Base-by-base conservation (phyloP, 2,113 vertebrate genomes). In the Brachionichthys hirsutus region DNA sequence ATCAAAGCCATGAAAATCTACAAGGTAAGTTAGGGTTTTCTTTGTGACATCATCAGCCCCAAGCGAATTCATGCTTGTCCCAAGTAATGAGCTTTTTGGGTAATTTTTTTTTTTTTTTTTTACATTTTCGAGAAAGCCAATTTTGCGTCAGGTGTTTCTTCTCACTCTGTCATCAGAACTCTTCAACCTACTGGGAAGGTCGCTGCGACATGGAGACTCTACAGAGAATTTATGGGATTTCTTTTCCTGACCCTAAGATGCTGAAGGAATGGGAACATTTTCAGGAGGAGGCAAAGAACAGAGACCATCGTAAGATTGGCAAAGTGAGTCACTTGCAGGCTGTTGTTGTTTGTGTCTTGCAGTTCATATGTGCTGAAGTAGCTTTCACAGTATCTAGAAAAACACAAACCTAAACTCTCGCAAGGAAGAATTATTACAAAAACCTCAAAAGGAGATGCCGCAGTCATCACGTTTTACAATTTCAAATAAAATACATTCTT, bases 261-360 rank as follows among this genome's bases (percentile, higher is more conserved):
- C 76, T 99, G 72, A 99, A 98, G 82, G 96, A 99, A 55, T 98
- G 97, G 97, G 97, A 99, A 50, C 94, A 92, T n/a, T 94, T 98
- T 77, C 97, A 99, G 81, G 97, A 99, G 63, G 97, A 99, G 68
- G 97, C 97, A 62, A 96, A 93, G 83, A 97, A 87, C 77, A 84
- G 96, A 91, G 97, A 99, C 89, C 97, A 99, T 61, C 92, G 97
- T 75, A 98, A 97, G 85, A 97, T 99, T 51, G 96, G 97, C 43
- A 93, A 95, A 90, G 97, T 98, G 69, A 87, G 80, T 79, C 49
- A 20, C 13, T 43, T 34, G 9, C 8, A 53, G 35, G 36, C n/a
- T n/a, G n/a, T n/a, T n/a, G n/a, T n/a, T n/a, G n/a, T n/a, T n/a
- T n/a, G n/a, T n/a, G n/a, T n/a, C n/a, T n/a, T n/a, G n/a, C n/a